Evolutionary conservation across 1,140 invertebrate species (phyloP), one percentile per base, ranked within the genome.

Genomic region (Phymorhynchus buccinoides): DNA sequence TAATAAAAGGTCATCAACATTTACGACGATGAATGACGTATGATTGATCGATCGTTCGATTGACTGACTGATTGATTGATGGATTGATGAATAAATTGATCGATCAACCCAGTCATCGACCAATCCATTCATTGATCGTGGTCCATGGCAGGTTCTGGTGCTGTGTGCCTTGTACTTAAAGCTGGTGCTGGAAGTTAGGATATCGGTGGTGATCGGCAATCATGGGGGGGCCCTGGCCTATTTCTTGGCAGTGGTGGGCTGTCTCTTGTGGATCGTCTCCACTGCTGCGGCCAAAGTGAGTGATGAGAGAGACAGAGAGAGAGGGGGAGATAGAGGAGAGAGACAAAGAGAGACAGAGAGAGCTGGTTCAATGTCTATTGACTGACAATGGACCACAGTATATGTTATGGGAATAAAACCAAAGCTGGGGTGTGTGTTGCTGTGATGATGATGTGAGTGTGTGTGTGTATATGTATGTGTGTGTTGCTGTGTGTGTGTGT

Each of bases 121-220:
- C 30, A 71, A n/a, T 1, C 9, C 68, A 71, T 71, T 22, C 30
- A 32, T 9, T 27, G n/a, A 12, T 14, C 37, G n/a, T 71, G 12
- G n/a, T n/a, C n/a, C n/a, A n/a, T n/a, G n/a, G n/a, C 35, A 83
- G 81, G 30, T 22, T 37, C 41, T 83, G 35, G 62, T 83, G 6
- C 30, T 66, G 30, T 18, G 6, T 18, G 56, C 81, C 3, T 22
- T 83, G 1, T 83, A 41, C 66, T 35, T 83, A 62, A 83, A 83
- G 81, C 44, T 83, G 18, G 56, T 62, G 32, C 37, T 83, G 62
- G 81, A 83, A 39, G 66, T 37, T 22, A 62, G 81, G 35, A 66
- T 83, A 66, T 37, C 81, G 3, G 39, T 71, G 4, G 81, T 83
- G 22, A 56, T 83, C 30, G 62, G 66, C 81, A 71, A 73, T 39